phyloP scores from a whole-genome alignment of 2,113 vertebrate species.

The Bos javanicus region DNA sequence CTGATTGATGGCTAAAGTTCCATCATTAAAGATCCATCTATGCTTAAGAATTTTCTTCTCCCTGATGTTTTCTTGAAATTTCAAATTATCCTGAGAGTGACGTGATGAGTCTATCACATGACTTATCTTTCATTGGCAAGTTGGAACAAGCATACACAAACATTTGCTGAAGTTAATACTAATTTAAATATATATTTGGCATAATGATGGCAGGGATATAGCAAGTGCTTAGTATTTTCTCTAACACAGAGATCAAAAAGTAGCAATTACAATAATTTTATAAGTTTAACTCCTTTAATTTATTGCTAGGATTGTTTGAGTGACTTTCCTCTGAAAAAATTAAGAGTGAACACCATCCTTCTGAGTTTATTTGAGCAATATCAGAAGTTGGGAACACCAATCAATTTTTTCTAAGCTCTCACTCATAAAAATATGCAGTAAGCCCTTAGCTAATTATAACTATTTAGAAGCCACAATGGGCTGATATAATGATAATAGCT shows the following conservation, averaged over 20 bases:
- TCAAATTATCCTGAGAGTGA: neutral
- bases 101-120: neutral
- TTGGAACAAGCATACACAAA: neutral
- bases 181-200: constrained; percentile 14
- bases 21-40: neutral
- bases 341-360: neutral
- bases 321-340: neutral
- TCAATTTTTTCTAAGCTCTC: neutral
- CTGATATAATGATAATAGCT: neutral
- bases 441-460: constrained; percentile 11
- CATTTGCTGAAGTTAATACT: neutral
- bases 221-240: neutral
- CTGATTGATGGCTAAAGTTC: neutral
- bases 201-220: neutral
- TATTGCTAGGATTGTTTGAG: neutral
- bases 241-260: neutral
- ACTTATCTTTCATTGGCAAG: neutral
- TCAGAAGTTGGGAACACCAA: neutral
- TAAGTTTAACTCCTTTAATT: neutral
- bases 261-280: neutral
- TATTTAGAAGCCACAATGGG: constrained; percentile 15
- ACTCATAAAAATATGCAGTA: neutral
- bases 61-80: neutral
- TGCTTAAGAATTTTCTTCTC: neutral
- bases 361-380: neutral